Evolutionary conservation across 2,888 invertebrate species (phyloP).

Genomic region (Acanthacorydalis orientalis): DNA sequence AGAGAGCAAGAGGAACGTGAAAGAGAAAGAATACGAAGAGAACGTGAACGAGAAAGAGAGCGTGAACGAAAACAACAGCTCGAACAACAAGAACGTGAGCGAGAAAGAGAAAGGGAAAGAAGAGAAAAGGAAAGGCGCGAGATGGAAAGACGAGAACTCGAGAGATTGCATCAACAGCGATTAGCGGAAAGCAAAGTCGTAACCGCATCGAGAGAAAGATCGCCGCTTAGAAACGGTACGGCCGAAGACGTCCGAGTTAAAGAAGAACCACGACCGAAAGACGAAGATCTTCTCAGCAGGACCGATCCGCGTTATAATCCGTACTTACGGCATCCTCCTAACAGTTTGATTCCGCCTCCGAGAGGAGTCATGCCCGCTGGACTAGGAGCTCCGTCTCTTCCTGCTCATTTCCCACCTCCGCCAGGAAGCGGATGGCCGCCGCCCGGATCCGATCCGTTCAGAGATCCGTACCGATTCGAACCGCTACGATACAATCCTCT

Average conservation of each 20-base stretch:
- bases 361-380: constrained; percentile 31
- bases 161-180: constrained; percentile 37
- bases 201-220: constrained; percentile 40
- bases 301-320: constrained; percentile 38
- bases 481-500: constrained; percentile 63
- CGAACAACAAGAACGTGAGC: constrained; percentile 26
- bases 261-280: constrained; percentile 39
- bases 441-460: constrained; percentile 48
- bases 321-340: constrained; percentile 31
- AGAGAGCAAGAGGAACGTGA: constrained; percentile 45
- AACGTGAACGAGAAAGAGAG: constrained; percentile 36
- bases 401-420: constrained; percentile 25
- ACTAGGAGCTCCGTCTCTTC: constrained; percentile 24
- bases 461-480: constrained; percentile 47
- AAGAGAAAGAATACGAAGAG: constrained; percentile 32
- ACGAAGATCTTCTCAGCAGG: constrained; percentile 32
- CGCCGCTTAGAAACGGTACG: constrained; percentile 56
- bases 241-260: constrained; percentile 41
- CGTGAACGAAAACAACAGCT: constrained; percentile 37
- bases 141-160: constrained; percentile 37
- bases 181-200: constrained; percentile 31
- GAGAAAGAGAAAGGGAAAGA: constrained; percentile 30
- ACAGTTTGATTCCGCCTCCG: constrained; percentile 30
- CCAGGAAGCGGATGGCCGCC: constrained; percentile 32
- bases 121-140: constrained; percentile 34